Evolutionary conservation across 2,797 vertebrate genomes (phyloP).

Genomic region (Enteromius anoplus): DNA sequence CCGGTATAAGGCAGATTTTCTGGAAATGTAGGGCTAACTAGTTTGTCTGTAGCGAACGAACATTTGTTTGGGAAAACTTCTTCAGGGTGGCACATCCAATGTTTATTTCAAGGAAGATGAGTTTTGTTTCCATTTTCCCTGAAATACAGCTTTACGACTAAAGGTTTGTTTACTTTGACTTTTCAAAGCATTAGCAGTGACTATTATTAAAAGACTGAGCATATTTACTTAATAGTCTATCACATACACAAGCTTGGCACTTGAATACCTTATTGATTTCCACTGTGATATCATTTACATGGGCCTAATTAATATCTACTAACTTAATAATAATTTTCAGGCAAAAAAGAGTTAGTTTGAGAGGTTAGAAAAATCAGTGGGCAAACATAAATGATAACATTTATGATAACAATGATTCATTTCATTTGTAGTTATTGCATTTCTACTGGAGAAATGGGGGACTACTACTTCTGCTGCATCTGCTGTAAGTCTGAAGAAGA

Average conservation of each 20-base stretch:
- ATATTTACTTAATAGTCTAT: neutral
- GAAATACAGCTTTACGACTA: neutral
- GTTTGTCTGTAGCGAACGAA: neutral
- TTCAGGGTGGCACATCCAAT: neutral
- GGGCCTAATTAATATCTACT: neutral
- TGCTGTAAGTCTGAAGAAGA: too few relatives aligned
- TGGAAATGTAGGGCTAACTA: neutral
- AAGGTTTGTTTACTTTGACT: neutral
- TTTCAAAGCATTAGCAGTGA: neutral
- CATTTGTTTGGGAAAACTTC: neutral
- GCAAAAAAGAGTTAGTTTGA: neutral
- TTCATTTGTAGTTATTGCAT: neutral
- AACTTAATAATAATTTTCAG: neutral
- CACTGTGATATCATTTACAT: neutral
- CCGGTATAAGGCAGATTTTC: neutral
- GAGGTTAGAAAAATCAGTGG: neutral
- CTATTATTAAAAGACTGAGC: neutral
- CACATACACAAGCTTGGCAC: neutral
- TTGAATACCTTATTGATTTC: neutral
- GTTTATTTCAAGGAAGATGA: neutral
- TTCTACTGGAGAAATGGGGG: slow-evolving; percentile 67
- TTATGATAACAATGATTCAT: neutral
- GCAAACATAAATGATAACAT: too few relatives aligned
- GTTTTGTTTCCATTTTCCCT: neutral
- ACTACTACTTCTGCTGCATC: slow-evolving; percentile 54